phyloP scores from a whole-genome alignment of 2,113 vertebrate species.

The Lasiurus cinereus region DNA sequence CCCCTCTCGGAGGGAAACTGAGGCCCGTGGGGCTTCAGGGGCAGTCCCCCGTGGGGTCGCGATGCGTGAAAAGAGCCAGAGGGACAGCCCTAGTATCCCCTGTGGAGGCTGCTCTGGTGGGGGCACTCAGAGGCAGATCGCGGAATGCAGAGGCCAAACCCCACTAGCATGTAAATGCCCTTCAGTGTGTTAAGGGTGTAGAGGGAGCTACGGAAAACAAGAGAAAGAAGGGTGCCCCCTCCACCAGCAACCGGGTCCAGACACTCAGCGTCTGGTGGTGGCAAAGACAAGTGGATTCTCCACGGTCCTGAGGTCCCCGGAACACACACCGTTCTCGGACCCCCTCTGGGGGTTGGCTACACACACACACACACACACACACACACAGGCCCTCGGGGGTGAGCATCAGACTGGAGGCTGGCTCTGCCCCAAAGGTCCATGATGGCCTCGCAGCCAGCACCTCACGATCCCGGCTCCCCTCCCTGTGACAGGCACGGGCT shows the following conservation, averaged over 20 bases:
- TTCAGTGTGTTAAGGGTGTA: conserved; percentile 35
- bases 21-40: conserved; percentile 12
- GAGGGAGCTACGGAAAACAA: not conserved
- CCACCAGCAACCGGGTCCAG: conserved; percentile 24
- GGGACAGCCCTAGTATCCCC: not conserved
- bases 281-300: not conserved
- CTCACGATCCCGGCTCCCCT: not conserved
- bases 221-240: not conserved
- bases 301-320: not conserved
- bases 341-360: not conserved
- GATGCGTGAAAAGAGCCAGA: conserved; percentile 26
- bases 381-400: not conserved
- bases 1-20: conserved; percentile 63
- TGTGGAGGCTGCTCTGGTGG: not conserved
- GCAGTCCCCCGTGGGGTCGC: not conserved
- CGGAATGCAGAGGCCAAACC: conserved; percentile 25
- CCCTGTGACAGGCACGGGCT: conserved; percentile 21
- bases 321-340: not conserved
- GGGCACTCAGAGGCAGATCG: not conserved
- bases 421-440: not conserved
- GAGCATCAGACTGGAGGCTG: not conserved
- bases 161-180: conserved; percentile 59
- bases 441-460: conserved; percentile 10
- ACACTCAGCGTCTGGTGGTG: not conserved
- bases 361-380: not conserved